Base-by-base conservation (phyloP, 2,888 invertebrate genomes). In the Callinectes sapidus region DNA sequence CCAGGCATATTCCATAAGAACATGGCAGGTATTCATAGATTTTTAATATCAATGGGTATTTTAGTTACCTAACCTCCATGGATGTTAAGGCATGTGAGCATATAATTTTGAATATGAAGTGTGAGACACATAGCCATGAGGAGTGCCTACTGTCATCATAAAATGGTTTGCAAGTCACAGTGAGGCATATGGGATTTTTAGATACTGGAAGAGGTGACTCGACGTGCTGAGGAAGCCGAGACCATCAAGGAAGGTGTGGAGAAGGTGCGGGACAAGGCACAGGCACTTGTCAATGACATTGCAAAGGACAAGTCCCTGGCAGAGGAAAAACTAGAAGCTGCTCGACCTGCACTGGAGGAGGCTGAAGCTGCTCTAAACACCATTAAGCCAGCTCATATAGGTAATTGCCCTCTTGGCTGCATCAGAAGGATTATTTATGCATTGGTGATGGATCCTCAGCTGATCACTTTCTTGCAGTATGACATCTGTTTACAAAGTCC, bases 291-390 rank as follows among this genome's bases (percentile, higher is more conserved):
- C 0, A 97, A 97, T 5, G 98, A 97, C 92, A 98, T 98, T 95
- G 98, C 98, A 0, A 97, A 97, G 95, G 99, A 99, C 95, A 99
- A 99, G 95, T 98, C 97, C 2, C 96, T 97, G 90, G 99, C 99
- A 0, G 98, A 99, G 96, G 97, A 97, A 95, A 99, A 99, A 95
- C 95, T 99, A 71, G 99, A 99, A 96, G 99, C 98, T 2, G 99
- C 99, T 1, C 98, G 98, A 95, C 99, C 99, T 0, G 99, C 99
- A 0, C 96, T 99, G 55, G 98, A 98, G 96, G 98, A 99, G 96
- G 99, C 99, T 0, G 99, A 99, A 96, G 97, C 98, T 71, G 99
- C 99, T 0, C 96, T 99, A 35, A 98, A 99, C 95, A 99, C 99
- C 0, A 99, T 99, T 93, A 99, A 99, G 95, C 99, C 98, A 81